These are phyloP conservation scores for Syndactyla subalaris DNA, from an alignment of 2,797 vertebrate genomes.

Conservation along the genomic window DNA sequence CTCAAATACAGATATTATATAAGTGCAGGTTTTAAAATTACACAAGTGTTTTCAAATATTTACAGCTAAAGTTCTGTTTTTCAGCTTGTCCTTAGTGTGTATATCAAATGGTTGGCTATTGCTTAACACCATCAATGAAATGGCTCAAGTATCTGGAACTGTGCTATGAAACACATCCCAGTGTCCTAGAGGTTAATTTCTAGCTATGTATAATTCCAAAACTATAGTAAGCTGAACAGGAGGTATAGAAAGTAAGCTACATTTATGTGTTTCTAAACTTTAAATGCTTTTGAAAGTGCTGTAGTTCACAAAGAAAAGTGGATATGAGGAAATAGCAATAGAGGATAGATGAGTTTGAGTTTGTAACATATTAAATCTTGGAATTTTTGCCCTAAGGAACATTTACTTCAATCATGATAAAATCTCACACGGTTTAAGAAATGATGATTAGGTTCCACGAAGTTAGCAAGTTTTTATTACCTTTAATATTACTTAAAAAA, in stretches of 20 bases:
- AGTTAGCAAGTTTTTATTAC: neutral
- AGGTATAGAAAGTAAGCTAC: neutral
- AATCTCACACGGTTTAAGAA: neutral
- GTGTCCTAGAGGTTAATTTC: neutral
- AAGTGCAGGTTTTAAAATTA: neutral
- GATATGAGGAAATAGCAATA: neutral
- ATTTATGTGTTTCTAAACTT: neutral
- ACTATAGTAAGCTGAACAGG: neutral
- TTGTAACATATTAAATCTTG: neutral
- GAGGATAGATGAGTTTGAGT: neutral
- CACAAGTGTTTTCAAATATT: neutral
- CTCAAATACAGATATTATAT: neutral
- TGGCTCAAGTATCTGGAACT: too few relatives aligned
- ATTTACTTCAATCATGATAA: neutral
- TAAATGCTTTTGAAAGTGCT: neutral
- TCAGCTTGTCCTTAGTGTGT: neutral
- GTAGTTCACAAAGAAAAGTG: neutral
- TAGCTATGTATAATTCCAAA: neutral
- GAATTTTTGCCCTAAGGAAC: neutral
- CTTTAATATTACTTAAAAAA: neutral
- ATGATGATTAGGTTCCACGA: neutral
- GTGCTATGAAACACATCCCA: neutral
- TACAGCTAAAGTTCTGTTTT: neutral
- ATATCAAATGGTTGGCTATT: neutral
- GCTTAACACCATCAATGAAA: neutral